A percentile compares a stretch with the other conserved stretches of the same genome.
phyloP scores from a whole-genome alignment of 2,888 invertebrate species.

The Epistrophe eligans region DNA sequence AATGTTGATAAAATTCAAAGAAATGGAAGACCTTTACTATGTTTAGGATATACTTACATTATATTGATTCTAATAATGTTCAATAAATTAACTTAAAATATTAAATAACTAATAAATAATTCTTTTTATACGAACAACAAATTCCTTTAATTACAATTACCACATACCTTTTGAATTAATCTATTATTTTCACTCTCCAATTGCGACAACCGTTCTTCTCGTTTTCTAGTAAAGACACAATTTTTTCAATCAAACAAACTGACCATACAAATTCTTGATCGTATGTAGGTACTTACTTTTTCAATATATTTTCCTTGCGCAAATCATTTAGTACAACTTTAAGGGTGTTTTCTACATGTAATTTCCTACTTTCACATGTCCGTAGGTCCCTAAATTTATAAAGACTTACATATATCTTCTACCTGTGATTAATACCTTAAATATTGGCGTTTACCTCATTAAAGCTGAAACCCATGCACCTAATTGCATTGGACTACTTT shows the following conservation, averaged over 20 bases:
- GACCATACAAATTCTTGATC: too few species aligned
- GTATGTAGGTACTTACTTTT: conserved; percentile 79
- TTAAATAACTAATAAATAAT: too few species aligned
- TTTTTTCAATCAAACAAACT: background rate
- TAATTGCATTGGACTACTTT: conserved; percentile 86
- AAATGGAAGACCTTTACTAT: too few species aligned
- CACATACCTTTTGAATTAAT: conserved; percentile 79
- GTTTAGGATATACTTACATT: too few species aligned
- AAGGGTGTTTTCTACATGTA: conserved; percentile 82
- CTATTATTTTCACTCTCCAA: conserved; percentile 83
- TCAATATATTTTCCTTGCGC: conserved; percentile 80
- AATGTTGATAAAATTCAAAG: too few species aligned
- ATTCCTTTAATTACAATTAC: too few species aligned
- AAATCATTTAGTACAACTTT: conserved; percentile 83
- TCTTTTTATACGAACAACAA: too few species aligned
- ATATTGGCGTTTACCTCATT: conserved; percentile 85
- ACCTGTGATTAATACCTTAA: background rate
- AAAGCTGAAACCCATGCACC: conserved; percentile 87
- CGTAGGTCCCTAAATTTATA: conserved; percentile 82
- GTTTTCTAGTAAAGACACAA: conserved; percentile 75
- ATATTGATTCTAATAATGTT: too few species aligned
- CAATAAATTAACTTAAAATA: too few species aligned
- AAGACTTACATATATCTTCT: background rate
- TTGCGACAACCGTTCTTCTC: conserved; percentile 80
- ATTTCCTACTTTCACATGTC: conserved; percentile 83